These are phyloP conservation scores for Lottia scabra DNA, from an alignment of 2,888 invertebrate genomes.

Conservation along the genomic window DNA sequence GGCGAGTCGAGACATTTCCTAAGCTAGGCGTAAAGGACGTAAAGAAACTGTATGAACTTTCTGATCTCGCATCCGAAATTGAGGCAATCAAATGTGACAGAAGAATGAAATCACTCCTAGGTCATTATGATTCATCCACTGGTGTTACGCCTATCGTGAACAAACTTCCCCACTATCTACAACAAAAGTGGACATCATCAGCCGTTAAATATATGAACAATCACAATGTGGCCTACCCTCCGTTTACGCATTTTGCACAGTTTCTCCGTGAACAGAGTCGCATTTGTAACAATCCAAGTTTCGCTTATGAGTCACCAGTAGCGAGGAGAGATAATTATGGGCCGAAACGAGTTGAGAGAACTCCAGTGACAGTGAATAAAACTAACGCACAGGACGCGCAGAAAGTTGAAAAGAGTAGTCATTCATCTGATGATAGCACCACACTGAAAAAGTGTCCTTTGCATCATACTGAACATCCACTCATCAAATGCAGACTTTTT, in stretches of 20 bases:
- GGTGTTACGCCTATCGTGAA: slow-evolving; percentile 32
- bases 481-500: slow-evolving; percentile 22
- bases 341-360: no score
- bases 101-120: slow-evolving; percentile 19
- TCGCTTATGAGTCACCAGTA: slow-evolving; percentile 5
- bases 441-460: no score
- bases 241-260: slow-evolving; percentile 29
- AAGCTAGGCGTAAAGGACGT: slow-evolving; percentile 26
- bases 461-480: slow-evolving; percentile 11
- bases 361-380: neutral
- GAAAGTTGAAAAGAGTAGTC: no score
- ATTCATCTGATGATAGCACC: no score
- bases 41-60: slow-evolving; percentile 26
- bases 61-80: slow-evolving; percentile 28
- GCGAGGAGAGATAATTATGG: no score
- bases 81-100: slow-evolving; percentile 27
- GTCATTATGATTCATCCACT: slow-evolving; percentile 31
- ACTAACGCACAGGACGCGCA: neutral
- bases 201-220: slow-evolving; percentile 29
- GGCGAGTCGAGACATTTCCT: slow-evolving; percentile 28
- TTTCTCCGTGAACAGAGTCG: slow-evolving; percentile 30
- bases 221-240: slow-evolving; percentile 31
- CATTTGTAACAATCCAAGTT: slow-evolving; percentile 31
- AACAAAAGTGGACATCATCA: slow-evolving; percentile 33
- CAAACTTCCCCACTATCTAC: slow-evolving; percentile 33